Percentiles rank a stretch among this genome's conserved stretches.
Conservation (phyloP, 1,140 invertebrate genomes). For the Platorchestia sp. region DNA sequence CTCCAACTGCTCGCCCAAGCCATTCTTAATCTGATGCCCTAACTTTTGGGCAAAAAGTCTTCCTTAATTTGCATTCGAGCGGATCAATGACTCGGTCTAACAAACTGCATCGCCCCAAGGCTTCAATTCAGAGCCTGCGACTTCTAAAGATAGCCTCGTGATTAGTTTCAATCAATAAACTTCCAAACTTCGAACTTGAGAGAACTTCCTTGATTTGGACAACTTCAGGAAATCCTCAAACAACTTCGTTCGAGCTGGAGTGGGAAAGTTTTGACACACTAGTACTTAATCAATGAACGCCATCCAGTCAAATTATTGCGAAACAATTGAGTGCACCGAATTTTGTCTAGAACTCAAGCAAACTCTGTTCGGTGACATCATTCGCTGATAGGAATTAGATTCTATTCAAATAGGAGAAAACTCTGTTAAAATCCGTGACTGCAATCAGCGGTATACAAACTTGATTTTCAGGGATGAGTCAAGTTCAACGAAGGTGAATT, state of each 20-base stretch:
- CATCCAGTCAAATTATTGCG: background rate
- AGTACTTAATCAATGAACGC: background rate
- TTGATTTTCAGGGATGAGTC: background rate
- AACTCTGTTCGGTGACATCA: background rate
- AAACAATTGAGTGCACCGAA: background rate
- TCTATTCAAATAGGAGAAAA: background rate
- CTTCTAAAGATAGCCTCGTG: background rate
- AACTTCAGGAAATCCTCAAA: background rate
- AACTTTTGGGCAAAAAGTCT: background rate
- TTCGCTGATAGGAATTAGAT: background rate
- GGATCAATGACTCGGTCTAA: constrained; percentile 6
- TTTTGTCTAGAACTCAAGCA: background rate
- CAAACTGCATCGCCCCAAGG: background rate
- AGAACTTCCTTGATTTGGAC: background rate
- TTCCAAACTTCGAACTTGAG: background rate
- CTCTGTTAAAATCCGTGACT: no score
- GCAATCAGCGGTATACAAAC: background rate
- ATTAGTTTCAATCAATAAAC: constrained; percentile 2
- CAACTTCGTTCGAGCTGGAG: background rate
- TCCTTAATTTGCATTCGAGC: background rate
- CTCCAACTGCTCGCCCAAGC: background rate
- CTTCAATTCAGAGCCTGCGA: background rate
- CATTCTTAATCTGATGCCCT: background rate
- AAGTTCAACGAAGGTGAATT: background rate
- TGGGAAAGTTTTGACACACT: background rate